These are phyloP conservation scores for Thyatira batis DNA, from an alignment of 2,888 invertebrate species.

Conservation along the genomic window DNA sequence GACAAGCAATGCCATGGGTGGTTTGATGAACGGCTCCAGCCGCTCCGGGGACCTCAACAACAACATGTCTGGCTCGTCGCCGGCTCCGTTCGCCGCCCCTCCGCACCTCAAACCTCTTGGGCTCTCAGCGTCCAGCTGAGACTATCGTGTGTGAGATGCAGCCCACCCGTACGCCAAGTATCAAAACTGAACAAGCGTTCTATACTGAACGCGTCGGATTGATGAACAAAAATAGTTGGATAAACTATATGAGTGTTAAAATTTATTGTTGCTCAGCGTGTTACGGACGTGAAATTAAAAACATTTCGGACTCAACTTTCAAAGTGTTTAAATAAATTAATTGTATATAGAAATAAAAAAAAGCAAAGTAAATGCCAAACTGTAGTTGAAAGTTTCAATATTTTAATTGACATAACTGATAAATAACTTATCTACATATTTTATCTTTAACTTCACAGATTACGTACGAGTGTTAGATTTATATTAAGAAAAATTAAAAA, in stretches of 20 bases:
- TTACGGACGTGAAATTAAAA: constrained; percentile 18
- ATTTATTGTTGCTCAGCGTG: constrained; percentile 4
- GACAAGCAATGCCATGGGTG: constrained; percentile 71
- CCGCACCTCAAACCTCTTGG: constrained; percentile 83
- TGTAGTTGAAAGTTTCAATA: constrained; percentile 47
- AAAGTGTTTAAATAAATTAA: constrained; percentile 30
- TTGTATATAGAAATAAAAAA: constrained; percentile 33
- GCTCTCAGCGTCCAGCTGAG: constrained; percentile 85
- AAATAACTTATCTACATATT: neutral
- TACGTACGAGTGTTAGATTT: neutral
- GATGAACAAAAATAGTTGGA: constrained; percentile 11
- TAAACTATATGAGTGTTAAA: constrained; percentile 11
- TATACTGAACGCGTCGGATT: constrained; percentile 22
- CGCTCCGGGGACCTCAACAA: constrained; percentile 85
- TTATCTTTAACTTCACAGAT: neutral
- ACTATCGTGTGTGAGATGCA: constrained; percentile 75
- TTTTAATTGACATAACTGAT: constrained; percentile 20
- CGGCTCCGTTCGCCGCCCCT: constrained; percentile 72
- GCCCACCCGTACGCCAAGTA: constrained; percentile 75
- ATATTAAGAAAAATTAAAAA: neutral
- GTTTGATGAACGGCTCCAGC: constrained; percentile 80
- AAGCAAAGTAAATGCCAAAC: constrained; percentile 70
- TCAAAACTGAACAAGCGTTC: constrained; percentile 57
- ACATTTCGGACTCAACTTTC: constrained; percentile 9
- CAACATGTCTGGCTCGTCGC: constrained; percentile 84